A percentile compares a stretch with the other conserved stretches of the same genome.
Evolutionary conservation across 2,113 vertebrate species (phyloP).

Genomic region (Osmerus eperlanus): DNA sequence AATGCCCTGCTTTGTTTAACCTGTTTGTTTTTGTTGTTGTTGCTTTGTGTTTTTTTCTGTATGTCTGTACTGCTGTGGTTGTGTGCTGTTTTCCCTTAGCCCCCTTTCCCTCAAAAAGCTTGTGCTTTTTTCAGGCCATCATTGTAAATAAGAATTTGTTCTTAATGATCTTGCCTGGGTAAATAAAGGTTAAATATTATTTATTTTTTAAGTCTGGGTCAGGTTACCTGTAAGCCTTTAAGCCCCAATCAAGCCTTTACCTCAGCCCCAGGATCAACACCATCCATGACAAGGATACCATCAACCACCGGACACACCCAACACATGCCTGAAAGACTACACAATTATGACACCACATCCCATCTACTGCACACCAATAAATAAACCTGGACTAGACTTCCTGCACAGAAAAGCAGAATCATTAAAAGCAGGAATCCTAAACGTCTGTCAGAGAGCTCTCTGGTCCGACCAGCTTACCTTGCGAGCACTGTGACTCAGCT

Average conservation of each 20-base stretch:
- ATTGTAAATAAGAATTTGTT: too few species aligned
- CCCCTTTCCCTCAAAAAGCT: too few species aligned
- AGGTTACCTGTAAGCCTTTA: conserved; percentile 58
- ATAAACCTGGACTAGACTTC: conserved; percentile 5
- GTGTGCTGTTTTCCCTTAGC: too few species aligned
- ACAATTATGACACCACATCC: conserved; percentile 6
- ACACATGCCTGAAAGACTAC: conserved; percentile 26
- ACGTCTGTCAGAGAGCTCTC: background rate
- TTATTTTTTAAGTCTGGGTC: too few species aligned
- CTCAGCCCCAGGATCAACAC: conserved; percentile 36
- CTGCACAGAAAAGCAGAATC: background rate
- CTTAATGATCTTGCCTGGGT: too few species aligned
- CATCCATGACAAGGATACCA: conserved; percentile 21
- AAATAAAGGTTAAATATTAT: too few species aligned
- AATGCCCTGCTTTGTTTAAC: too few species aligned
- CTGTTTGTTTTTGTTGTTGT: too few species aligned
- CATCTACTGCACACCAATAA: background rate
- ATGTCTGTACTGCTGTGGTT: too few species aligned
- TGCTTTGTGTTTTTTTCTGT: too few species aligned
- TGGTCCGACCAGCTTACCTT: background rate
- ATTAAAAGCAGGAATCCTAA: background rate
- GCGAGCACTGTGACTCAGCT: background rate
- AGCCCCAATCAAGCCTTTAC: conserved; percentile 47
- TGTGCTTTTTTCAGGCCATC: too few species aligned
- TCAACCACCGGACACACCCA: conserved; percentile 4